Base-by-base conservation (phyloP, 2,888 invertebrate genomes). In the Matsumyia berberina region DNA sequence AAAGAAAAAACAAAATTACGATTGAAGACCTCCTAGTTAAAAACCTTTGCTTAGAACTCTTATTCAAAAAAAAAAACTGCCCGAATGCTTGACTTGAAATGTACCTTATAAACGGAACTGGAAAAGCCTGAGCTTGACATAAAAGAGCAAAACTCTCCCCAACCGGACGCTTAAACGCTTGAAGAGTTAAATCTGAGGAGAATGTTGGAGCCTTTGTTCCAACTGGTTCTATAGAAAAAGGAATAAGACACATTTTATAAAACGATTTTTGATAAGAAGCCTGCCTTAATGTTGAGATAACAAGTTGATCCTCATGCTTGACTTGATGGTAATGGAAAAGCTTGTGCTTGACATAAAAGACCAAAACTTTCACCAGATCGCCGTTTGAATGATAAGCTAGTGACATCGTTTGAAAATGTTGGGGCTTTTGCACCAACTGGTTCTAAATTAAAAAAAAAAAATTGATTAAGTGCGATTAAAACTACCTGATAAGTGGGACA, bases 301-400 rank as follows among this genome's bases (percentile, higher is more conserved):
- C 0, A 15, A 46, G n/a, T 57, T 19, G 24, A 39, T 35, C 9
- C 33, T 5, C 8, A 42, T 62, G 33, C 24, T 55, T 51, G 19
- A 60, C 31, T 46, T 37, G n/a, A 62, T n/a, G 8, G 19, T 60
- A 53, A 44, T 19, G 96, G 96, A 92, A 92, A 94, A 6, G 94
- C 95, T 90, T 95, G 95, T 58, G 95, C 95, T 88, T 94, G 94
- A 89, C 95, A 95, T 58, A 94, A 91, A 78, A 95, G 90, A 29
- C 90, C 92, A 74, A 88, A 88, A 37, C 89, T 87, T 87, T 92
- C 89, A 66, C 92, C 90, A 85, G 93, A 90, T 82, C 86, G 94
- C 93, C 87, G 94, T 94, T 87, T 94, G 31, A 83, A 78, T 57
- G 78, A 79, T n/a, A 83, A 64, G 49, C 78, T 78, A 6, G 78